Evolutionary conservation across 2,797 vertebrate genomes (phyloP), one percentile per base, ranked within the genome.

Genomic region (Eulemur albifrons): DNA sequence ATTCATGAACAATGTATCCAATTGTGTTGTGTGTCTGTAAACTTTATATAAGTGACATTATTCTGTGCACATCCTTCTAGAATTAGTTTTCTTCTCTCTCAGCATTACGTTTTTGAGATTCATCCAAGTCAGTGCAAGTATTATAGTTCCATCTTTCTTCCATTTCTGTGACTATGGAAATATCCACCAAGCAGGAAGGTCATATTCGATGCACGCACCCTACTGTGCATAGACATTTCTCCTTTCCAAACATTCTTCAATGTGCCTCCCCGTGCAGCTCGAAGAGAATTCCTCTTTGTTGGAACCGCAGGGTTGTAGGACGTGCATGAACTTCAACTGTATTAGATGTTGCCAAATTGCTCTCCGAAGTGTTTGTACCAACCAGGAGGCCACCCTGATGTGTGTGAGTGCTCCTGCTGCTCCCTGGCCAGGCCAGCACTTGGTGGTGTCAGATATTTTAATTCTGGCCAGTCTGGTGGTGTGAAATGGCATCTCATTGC

Each of bases 241-340:
- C 45, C 61, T 38, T 88, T 61, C 57, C 30, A 54, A 30, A 45
- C 2, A 1, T 35, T 69, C 57, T 52, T 18, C 35, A 73, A 17
- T 17, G 0, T 32, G 59, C 10, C 32, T 61, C 27, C 38, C 50
- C 1, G 1, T 0, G 25, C 32, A 2, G 7, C 77, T 38, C 54
- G 30, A 15, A 63, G 65, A 27, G 7, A 43, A 72, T 17, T 17
- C n/a, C 40, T 63, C 67, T 65, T 23, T 17, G 35, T 30, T 43
- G 67, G 43, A 30, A 63, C 32, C 40, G 10, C 43, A 18, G 65
- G 40, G 27, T 14, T 2, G 3, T 10, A 40, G 35, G 20, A 17
- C 40, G 27, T 4, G 25, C 14, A 7, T 7, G 38, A 72, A 72
- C 70, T 43, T 27, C 38, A 27, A 27, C 59, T 30, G 30, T 13